These are phyloP conservation scores for Copidosoma floridanum DNA, from an alignment of 1,140 invertebrate species.

Conservation along the genomic window DNA sequence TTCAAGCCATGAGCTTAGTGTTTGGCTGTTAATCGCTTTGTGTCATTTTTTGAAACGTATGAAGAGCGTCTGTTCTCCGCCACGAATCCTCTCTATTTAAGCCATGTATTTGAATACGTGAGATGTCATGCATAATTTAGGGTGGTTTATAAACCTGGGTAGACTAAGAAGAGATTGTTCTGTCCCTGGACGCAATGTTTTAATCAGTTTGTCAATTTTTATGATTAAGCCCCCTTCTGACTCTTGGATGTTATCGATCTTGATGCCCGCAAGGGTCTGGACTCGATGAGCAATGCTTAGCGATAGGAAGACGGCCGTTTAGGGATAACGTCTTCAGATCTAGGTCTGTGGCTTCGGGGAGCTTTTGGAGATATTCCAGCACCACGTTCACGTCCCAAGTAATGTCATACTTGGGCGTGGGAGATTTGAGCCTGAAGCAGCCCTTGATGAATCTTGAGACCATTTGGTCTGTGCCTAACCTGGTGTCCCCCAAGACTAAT, in stretches of 20 bases:
- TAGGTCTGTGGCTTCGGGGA: not conserved
- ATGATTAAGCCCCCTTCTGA: not conserved
- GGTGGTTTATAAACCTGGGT: not conserved
- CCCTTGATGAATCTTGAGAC: constrained; percentile 17
- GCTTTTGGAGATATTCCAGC: not conserved
- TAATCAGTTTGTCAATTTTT: not conserved
- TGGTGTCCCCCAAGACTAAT: constrained; percentile 1
- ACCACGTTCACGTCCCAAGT: constrained; percentile 7
- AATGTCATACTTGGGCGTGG: not conserved
- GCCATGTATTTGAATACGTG: not conserved
- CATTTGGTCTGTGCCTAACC: constrained; percentile 13
- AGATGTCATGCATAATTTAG: not conserved
- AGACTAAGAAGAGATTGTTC: not conserved
- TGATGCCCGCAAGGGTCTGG: not conserved
- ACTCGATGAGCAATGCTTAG: not conserved
- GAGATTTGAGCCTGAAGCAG: not conserved
- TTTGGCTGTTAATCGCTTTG: not conserved
- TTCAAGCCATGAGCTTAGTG: not conserved
- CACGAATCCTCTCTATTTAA: not conserved
- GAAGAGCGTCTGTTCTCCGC: not conserved
- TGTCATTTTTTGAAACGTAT: not conserved
- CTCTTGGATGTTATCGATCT: not conserved
- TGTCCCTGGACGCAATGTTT: not conserved
- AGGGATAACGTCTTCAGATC: too few species aligned
- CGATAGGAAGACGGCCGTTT: not conserved